Conservation (phyloP, 2,797 vertebrate species). For the Pempheris klunzingeri region DNA sequence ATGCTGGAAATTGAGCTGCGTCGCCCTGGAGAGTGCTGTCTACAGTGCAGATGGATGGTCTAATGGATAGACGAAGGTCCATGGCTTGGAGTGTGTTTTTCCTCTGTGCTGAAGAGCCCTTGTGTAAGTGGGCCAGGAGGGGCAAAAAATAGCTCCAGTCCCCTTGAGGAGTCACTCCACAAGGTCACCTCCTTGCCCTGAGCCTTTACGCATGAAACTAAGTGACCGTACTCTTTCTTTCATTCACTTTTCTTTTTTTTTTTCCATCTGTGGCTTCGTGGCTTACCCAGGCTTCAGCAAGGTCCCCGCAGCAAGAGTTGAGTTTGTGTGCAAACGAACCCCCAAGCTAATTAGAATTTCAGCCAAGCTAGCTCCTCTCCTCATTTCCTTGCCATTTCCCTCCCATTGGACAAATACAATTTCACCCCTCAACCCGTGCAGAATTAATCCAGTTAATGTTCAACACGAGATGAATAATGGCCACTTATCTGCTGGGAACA, state of each 20-base stretch:
- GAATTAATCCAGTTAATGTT: slow-evolving; percentile 85
- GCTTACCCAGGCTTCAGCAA: slow-evolving; percentile 69
- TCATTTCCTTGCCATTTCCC: slow-evolving; percentile 74
- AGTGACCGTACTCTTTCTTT: slow-evolving; percentile 53
- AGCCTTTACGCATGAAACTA: slow-evolving; percentile 66
- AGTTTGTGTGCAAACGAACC: slow-evolving; percentile 77
- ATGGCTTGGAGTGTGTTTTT: slow-evolving; percentile 66
- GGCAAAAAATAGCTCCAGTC: slow-evolving; percentile 79
- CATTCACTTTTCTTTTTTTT: slow-evolving; percentile 20
- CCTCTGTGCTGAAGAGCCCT: slow-evolving; percentile 68
- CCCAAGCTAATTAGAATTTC: slow-evolving; percentile 81
- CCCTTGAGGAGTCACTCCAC: slow-evolving; percentile 76
- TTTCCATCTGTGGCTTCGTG: slow-evolving; percentile 66
- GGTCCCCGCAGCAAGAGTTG: slow-evolving; percentile 50
- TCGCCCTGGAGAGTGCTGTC: slow-evolving; percentile 56
- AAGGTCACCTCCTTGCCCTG: slow-evolving; percentile 82
- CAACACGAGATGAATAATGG: slow-evolving; percentile 80
- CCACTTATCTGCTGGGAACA: slow-evolving; percentile 79
- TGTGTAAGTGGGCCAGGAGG: slow-evolving; percentile 77
- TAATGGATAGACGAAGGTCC: slow-evolving; percentile 73
- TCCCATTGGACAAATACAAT: slow-evolving; percentile 78
- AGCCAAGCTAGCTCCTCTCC: slow-evolving; percentile 68
- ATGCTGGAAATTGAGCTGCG: slow-evolving; percentile 60
- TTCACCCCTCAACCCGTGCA: slow-evolving; percentile 72
- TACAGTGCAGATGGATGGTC: slow-evolving; percentile 69